Evolutionary conservation across 1,140 invertebrate species (phyloP), one percentile per base, ranked within the genome.

Genomic region (Drosophila mauritiana): DNA sequence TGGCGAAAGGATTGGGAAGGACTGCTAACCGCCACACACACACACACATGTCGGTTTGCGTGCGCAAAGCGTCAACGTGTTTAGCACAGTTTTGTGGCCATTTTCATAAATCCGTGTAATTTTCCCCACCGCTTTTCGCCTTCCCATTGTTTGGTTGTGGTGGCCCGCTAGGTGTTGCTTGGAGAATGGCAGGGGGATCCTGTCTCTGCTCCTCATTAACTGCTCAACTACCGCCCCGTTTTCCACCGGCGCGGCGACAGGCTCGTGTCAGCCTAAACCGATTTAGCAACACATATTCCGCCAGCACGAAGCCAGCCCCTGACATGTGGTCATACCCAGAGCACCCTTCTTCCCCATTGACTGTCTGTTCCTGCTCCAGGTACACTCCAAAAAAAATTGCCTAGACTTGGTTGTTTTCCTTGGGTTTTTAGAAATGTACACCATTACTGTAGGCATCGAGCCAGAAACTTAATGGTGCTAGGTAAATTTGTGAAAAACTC

Each of bases 101-200:
- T 77, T 84, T 74, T 77, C 61, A 80, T 62, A 84, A 80, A 77
- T 80, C 73, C 77, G 81, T 84, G 81, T 85, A 64, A 80, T 77
- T 69, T 80, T 51, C 27, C 36, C 64, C 61, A 13, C 27, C 40
- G 55, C 55, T 34, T 40, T 39, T 39, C 12, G 11, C 36, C 17
- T 25, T 13, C 25, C n/a, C 12, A 45, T 56, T 72, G 65, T 62
- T 73, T 53, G 46, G 36, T 31, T 59, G 70, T 73, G 70, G 69
- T 70, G 48, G 48, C 48, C 48, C 48, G 27, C 48, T 34, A 34
- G 48, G 48, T 27, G 48, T 51, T 48, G 25, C n/a, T 51, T 17
- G 3, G 3, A 13, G 11, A 20, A 31, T 15, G 63, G 64, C 22
- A 46, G 25, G 45, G 40, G 36, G 45, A 40, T 39, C 55, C 55